These are phyloP conservation scores for Oriolus oriolus DNA, from an alignment of 2,113 vertebrate species.

Conservation along the genomic window DNA sequence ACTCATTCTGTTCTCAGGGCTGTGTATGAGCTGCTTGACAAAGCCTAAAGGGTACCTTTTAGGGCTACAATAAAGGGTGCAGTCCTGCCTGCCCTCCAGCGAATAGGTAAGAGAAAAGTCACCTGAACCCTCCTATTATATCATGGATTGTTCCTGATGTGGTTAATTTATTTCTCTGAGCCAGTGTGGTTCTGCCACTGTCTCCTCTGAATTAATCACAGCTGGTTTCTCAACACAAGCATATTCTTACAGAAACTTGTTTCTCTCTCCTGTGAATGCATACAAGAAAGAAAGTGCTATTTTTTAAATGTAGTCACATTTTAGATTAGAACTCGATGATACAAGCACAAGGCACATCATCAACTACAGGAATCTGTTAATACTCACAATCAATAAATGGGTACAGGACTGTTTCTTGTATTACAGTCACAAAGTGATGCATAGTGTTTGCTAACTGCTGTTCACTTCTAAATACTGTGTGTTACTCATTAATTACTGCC, in stretches of 20 bases:
- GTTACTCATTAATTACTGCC: constrained; percentile 15
- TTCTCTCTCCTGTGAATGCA: neutral
- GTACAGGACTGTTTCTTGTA: neutral
- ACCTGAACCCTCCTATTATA: neutral
- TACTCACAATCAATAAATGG: neutral
- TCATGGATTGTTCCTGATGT: neutral
- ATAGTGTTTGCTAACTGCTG: neutral
- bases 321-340: neutral
- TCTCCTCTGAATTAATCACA: neutral
- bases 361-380: neutral
- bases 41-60: neutral
- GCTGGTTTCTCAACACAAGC: neutral
- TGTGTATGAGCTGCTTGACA: neutral
- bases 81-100: neutral
- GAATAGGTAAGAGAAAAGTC: neutral
- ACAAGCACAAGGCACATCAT: neutral
- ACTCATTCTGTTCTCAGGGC: neutral
- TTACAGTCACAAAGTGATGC: neutral
- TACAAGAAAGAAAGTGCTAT: neutral
- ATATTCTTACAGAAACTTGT: neutral
- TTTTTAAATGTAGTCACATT: neutral
- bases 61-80: neutral
- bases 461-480: neutral
- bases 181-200: neutral
- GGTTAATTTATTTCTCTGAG: neutral